Conservation (phyloP, 2,888 invertebrate species). For the Agrochola circellaris region DNA sequence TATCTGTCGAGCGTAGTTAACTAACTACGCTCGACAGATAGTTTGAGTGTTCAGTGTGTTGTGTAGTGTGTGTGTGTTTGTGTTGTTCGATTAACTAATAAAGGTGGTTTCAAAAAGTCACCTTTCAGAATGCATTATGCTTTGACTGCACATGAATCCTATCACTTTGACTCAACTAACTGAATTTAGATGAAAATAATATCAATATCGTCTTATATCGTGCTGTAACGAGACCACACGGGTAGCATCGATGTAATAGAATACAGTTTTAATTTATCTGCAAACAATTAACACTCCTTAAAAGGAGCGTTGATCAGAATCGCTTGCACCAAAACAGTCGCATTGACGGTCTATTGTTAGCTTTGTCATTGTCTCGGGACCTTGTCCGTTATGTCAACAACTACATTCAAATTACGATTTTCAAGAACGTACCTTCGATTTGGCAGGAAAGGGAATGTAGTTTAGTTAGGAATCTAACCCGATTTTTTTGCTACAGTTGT, state of each 20-base stretch:
- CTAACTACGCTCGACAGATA: no score
- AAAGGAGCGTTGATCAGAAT: slow-evolving; percentile 32
- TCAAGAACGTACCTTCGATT: not conserved
- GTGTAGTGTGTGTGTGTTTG: no score
- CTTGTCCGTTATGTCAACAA: slow-evolving; percentile 54
- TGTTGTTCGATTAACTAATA: no score
- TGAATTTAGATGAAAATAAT: not conserved
- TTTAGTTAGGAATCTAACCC: not conserved
- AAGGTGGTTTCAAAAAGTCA: not conserved
- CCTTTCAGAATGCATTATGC: not conserved
- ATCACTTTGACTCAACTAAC: not conserved
- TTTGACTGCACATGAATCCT: not conserved
- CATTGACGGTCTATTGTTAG: slow-evolving; percentile 67
- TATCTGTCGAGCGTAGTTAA: no score
- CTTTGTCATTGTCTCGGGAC: slow-evolving; percentile 53
- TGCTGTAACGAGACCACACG: slow-evolving; percentile 45
- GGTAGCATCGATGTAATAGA: slow-evolving; percentile 6
- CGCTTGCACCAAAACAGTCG: slow-evolving; percentile 63
- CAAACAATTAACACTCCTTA: slow-evolving; percentile 54
- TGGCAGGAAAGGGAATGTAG: no score
- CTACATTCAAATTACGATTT: not conserved
- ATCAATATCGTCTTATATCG: not conserved
- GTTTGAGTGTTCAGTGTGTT: no score
- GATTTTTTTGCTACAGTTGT: not conserved
- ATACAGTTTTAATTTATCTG: slow-evolving; percentile 23